These are phyloP conservation scores for Vanessa cardui DNA, from an alignment of 2,888 invertebrate species.

Conservation along the genomic window DNA sequence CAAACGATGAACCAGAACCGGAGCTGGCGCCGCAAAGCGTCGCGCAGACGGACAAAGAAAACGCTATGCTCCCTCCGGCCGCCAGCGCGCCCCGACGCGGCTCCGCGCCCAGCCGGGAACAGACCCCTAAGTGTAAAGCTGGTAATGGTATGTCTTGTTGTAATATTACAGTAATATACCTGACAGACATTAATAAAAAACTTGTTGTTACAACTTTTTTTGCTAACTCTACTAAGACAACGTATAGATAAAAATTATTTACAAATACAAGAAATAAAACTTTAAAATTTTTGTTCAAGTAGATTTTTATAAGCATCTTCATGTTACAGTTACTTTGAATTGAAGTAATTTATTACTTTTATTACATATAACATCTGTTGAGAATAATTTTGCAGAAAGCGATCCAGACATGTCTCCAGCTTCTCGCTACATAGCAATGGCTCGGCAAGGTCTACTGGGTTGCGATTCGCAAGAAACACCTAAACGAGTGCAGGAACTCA, in stretches of 20 bases:
- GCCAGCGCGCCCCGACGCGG: conserved; percentile 46
- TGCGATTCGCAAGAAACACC: conserved; percentile 74
- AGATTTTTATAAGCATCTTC: too few relatives aligned
- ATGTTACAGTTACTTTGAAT: too few relatives aligned
- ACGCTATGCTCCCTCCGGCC: conserved; percentile 61
- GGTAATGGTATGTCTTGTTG: conserved; percentile 30
- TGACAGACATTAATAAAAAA: background rate
- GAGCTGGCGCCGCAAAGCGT: conserved; percentile 17
- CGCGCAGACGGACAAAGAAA: conserved; percentile 56
- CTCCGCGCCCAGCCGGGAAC: conserved; percentile 52
- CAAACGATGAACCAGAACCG: conserved; percentile 12
- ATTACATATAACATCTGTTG: too few relatives aligned
- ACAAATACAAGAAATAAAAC: too few relatives aligned
- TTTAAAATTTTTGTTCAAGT: too few relatives aligned
- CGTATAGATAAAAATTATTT: too few relatives aligned
- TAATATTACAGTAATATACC: background rate
- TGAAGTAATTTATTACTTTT: too few relatives aligned
- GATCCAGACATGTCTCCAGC: conserved; percentile 75
- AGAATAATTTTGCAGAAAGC: conserved; percentile 40
- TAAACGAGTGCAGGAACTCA: conserved; percentile 56
- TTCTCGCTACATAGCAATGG: conserved; percentile 78
- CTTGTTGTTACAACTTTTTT: too few relatives aligned
- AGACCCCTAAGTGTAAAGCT: conserved; percentile 57
- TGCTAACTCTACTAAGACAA: too few relatives aligned
- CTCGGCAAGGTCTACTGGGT: conserved; percentile 72